Percentiles rank a stretch among this genome's conserved stretches.
These are phyloP conservation scores for Cyanistes caeruleus DNA, from an alignment of 2,113 vertebrate species.

Conservation along the genomic window DNA sequence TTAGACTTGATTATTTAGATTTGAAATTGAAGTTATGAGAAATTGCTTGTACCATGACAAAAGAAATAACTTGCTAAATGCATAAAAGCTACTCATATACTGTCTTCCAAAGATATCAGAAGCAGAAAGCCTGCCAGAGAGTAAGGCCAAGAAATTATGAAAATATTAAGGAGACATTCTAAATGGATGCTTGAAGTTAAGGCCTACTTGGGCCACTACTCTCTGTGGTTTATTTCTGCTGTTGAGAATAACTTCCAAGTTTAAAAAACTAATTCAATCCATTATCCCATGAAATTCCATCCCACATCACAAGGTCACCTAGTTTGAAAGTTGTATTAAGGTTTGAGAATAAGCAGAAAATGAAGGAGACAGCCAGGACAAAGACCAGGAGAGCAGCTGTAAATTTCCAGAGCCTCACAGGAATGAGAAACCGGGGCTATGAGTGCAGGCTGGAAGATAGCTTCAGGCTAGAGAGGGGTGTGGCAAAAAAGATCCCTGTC, in stretches of 20 bases:
- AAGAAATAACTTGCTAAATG: neutral
- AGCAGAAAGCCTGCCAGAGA: neutral
- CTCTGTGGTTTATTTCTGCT: neutral
- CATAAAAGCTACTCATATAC: neutral
- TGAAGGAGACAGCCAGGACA: neutral
- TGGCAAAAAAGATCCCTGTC: neutral
- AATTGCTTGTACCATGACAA: neutral
- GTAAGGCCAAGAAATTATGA: neutral
- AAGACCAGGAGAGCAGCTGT: neutral
- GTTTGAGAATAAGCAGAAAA: slow-evolving; percentile 20
- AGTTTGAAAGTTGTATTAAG: neutral
- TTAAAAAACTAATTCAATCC: neutral
- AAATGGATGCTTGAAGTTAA: neutral
- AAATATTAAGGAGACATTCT: neutral
- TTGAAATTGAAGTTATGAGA: neutral
- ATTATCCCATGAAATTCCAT: slow-evolving; percentile 29
- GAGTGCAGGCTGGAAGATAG: neutral
- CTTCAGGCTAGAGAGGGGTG: neutral
- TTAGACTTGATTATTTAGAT: neutral
- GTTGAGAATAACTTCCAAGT: neutral
- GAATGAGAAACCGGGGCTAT: neutral
- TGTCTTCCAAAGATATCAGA: neutral
- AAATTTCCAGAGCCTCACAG: neutral
- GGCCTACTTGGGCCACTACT: neutral
- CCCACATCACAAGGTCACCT: neutral